phyloP scores from a whole-genome alignment of 1,140 invertebrate species.

The Orius insidiosus region DNA sequence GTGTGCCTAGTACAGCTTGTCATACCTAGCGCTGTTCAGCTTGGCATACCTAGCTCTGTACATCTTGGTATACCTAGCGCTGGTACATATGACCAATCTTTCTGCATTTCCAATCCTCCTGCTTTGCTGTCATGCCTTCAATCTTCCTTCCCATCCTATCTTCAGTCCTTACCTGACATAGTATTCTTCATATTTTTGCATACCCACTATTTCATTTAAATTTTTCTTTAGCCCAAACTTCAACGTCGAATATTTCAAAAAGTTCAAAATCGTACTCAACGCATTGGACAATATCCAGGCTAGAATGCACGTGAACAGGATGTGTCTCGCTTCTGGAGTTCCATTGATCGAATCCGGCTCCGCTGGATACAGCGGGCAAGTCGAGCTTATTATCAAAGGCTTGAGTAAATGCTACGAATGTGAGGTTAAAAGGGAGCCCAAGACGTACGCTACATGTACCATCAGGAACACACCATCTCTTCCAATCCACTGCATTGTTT shows the following conservation, averaged over 20 bases:
- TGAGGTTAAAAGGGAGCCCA: conserved; percentile 74
- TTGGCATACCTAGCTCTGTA: no score
- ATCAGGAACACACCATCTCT: conserved; percentile 99
- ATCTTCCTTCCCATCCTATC: no score
- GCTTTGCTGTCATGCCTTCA: no score
- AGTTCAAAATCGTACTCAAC: conserved; percentile 88
- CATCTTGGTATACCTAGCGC: no score
- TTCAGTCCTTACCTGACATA: no score
- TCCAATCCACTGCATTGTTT: conserved; percentile 97
- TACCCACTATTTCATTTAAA: no score
- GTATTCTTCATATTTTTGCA: no score
- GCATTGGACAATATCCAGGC: conserved; percentile 94
- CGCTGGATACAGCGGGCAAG: conserved; percentile 89
- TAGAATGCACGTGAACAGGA: conserved; percentile 94
- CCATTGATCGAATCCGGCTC: conserved; percentile 94
- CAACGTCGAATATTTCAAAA: conserved; percentile 79
- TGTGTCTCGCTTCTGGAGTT: conserved; percentile 89
- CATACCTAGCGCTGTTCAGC: no score
- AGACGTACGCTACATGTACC: conserved; percentile 93
- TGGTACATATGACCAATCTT: no score
- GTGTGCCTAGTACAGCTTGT: no score
- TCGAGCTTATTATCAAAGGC: conserved; percentile 72
- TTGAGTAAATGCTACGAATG: conserved; percentile 96
- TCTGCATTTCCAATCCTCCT: no score
- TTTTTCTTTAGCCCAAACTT: conserved; percentile 75